Evolutionary conservation across 2,888 invertebrate species (phyloP), one percentile per base, ranked within the genome.

Genomic region (Gibbula magus): DNA sequence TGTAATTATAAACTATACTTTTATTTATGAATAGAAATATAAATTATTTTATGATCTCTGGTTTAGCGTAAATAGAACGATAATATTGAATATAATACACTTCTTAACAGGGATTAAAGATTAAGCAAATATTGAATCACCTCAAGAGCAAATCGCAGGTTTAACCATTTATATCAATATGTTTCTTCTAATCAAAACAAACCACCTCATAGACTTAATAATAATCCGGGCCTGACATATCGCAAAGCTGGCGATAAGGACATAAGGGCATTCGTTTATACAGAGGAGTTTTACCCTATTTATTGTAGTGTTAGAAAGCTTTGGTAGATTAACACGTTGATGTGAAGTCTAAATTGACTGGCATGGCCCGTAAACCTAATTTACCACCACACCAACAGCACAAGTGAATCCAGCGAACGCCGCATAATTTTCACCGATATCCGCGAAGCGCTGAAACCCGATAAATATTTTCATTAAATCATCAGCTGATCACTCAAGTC

Each of bases 401-500:
- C 45, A 45, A 45, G 45, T 45, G 45, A 45, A 45, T 45, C 45
- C 45, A 45, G 45, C 45, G 13, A 45, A 45, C 45, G 45, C 10
- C 8, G 13, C 10, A 45, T 35, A 70, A 39, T 70, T 32, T 35
- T 39, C 35, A 32, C 39, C 35, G 20, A 20, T 35, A 35, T 70
- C 20, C 35, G 20, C 32, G 35, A 35, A 32, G 29, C 29, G 70
- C 20, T 39, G 35, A 35, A 20, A 20, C 70, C 20, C 35, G 70
- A 35, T 70, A 70, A 70, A 70, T 70, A 70, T 70, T 70, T 70
- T 70, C 70, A 70, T 70, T 70, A 70, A 70, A 39, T 70, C 70
- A 20, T 35, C 32, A 70, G 35, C 35, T 70, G 32, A 10, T 39
- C 70, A 35, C 70, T 70, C 70, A 35, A 70, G 35, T 25, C 20